phyloP scores from a whole-genome alignment of 2,888 invertebrate genomes.

The Cryptophagus acutangulus region DNA sequence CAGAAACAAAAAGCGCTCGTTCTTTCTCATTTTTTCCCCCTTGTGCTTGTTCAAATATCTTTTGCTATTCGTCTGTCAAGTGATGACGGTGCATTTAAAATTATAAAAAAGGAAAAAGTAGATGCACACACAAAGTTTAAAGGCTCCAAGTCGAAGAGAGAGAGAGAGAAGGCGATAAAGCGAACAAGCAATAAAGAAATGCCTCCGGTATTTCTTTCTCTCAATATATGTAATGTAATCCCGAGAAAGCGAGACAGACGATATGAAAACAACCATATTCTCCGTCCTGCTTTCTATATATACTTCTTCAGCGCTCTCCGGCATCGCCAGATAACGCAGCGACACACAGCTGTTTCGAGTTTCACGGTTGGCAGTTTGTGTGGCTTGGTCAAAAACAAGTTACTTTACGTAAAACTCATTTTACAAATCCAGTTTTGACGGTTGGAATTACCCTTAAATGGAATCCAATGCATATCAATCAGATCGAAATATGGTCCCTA shows the following conservation, averaged over 20 bases:
- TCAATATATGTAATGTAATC: not conserved
- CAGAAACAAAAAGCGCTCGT: constrained; percentile 9
- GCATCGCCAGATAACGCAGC: constrained; percentile 8
- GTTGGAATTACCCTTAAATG: too few species aligned
- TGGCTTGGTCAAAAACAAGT: not conserved
- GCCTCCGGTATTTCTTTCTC: constrained; percentile 1
- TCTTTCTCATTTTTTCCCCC: too few species aligned
- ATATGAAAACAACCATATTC: too few species aligned
- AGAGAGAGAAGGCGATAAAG: too few species aligned
- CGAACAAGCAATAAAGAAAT: too few species aligned
- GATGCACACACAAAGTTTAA: too few species aligned
- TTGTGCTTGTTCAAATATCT: not conserved
- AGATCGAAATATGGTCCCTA: too few species aligned
- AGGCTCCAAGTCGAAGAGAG: not conserved
- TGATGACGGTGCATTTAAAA: too few species aligned
- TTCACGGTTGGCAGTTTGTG: constrained; percentile 29
- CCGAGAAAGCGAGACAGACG: not conserved
- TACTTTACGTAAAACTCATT: not conserved
- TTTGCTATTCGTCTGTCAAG: not conserved
- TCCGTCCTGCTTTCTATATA: too few species aligned
- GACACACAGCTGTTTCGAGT: constrained; percentile 34
- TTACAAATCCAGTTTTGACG: not conserved
- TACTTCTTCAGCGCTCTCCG: not conserved
- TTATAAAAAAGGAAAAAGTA: too few species aligned
- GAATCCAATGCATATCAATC: too few species aligned